A percentile compares a stretch with the other conserved stretches of the same genome.
Conservation (phyloP, 2,888 invertebrate species). For the Theodoxus fluviatilis region DNA sequence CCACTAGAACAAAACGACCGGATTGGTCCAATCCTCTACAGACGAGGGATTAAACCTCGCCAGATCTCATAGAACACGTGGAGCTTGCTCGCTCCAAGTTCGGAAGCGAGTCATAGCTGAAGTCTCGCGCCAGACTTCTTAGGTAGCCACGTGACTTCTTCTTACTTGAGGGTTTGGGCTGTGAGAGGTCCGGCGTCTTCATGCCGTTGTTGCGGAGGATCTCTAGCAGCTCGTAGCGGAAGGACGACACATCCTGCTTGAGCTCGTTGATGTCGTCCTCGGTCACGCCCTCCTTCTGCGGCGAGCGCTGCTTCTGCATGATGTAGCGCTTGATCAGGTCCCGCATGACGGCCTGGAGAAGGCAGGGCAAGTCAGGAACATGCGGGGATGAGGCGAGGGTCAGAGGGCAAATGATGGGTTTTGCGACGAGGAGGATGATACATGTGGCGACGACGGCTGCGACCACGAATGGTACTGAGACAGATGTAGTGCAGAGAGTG, state of each 20-base stretch:
- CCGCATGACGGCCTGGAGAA: slow-evolving; percentile 87
- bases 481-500: too few relatives aligned
- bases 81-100: slow-evolving; percentile 26
- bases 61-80: neutral
- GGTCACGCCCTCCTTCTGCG: slow-evolving; percentile 91
- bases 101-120: slow-evolving; percentile 43
- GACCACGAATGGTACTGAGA: too few relatives aligned
- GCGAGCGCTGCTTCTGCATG: slow-evolving; percentile 91
- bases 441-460: too few relatives aligned
- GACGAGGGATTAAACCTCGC: neutral
- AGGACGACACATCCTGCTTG: slow-evolving; percentile 97
- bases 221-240: slow-evolving; percentile 95
- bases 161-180: slow-evolving; percentile 61
- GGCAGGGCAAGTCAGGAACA: too few relatives aligned
- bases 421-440: too few relatives aligned
- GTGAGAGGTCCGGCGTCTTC: slow-evolving; percentile 59
- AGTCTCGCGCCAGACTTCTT: slow-evolving; percentile 48
- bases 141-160: slow-evolving; percentile 48
- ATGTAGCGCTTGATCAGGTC: slow-evolving; percentile 95
- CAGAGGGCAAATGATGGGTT: too few relatives aligned
- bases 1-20: too few relatives aligned
- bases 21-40: neutral
- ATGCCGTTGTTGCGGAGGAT: slow-evolving; percentile 90
- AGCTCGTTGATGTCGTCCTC: slow-evolving; percentile 99
- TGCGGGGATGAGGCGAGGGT: too few relatives aligned